A percentile compares a stretch with the other conserved stretches of the same genome.
phyloP scores from a whole-genome alignment of 2,888 invertebrate genomes.

The Apantesis nais region DNA sequence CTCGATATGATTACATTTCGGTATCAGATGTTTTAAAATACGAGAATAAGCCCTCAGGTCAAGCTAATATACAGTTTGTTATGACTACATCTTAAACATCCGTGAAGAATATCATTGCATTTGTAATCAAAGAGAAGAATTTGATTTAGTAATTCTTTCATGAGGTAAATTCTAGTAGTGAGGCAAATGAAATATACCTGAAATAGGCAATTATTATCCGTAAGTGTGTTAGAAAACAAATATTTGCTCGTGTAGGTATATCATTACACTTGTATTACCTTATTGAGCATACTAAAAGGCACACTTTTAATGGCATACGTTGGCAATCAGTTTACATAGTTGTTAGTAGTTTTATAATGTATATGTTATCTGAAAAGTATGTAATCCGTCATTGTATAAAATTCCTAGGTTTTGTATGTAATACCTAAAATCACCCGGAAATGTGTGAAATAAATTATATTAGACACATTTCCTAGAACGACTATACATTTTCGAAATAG shows the following conservation, averaged over 20 bases:
- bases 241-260: conserved; percentile 16
- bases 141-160: neutral
- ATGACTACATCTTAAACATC: neutral
- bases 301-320: conserved; percentile 15
- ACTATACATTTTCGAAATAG: too few relatives aligned
- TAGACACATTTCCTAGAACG: too few relatives aligned
- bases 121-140: neutral
- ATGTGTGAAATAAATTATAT: too few relatives aligned
- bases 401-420: too few relatives aligned
- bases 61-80: too few relatives aligned
- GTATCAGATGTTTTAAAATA: too few relatives aligned
- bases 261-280: conserved; percentile 6
- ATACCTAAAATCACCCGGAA: too few relatives aligned
- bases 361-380: too few relatives aligned
- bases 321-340: conserved; percentile 23
- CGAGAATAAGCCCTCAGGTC: too few relatives aligned
- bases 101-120: too few relatives aligned
- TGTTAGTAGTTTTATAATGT: conserved; percentile 16
- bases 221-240: conserved; percentile 16
- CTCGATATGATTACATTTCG: too few relatives aligned
- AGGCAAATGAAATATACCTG: conserved; percentile 13
- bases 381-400: too few relatives aligned
- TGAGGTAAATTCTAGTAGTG: neutral
- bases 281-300: conserved; percentile 22
- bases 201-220: neutral